These are phyloP conservation scores for Platorchestia sp. DNA, from an alignment of 1,140 invertebrate species.

Conservation along the genomic window DNA sequence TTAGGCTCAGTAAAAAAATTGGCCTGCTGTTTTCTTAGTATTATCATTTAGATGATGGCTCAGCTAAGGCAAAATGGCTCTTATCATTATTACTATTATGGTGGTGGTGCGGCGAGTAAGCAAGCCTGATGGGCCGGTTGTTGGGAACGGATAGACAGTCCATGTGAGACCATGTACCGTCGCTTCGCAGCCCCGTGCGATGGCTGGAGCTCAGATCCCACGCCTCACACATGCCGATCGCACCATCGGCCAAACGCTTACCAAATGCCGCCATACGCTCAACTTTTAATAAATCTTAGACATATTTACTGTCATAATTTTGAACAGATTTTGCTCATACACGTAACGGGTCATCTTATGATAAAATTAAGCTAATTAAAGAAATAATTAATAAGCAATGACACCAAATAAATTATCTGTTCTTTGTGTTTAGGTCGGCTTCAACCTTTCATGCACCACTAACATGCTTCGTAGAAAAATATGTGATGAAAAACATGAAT, in stretches of 20 bases:
- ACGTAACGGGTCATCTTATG: background rate
- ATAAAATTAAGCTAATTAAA: background rate
- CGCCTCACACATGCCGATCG: constrained; percentile 35
- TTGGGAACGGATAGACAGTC: constrained; percentile 40
- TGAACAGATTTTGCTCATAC: background rate
- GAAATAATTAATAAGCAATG: background rate
- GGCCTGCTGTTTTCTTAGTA: constrained; percentile 22
- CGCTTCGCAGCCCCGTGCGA: constrained; percentile 12
- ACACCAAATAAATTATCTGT: background rate
- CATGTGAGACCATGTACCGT: constrained; percentile 50
- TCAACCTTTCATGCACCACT: constrained; percentile 28
- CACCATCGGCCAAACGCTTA: constrained; percentile 44
- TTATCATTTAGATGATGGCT: constrained; percentile 39
- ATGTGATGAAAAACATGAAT: constrained; percentile 13
- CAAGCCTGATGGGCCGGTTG: constrained; percentile 47
- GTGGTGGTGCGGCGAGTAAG: constrained; percentile 45
- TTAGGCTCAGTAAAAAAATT: background rate
- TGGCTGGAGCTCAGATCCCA: constrained; percentile 33
- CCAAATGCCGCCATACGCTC: constrained; percentile 29
- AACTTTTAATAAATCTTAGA: background rate
- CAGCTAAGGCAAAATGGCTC: constrained; percentile 19
- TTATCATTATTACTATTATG: constrained; percentile 54
- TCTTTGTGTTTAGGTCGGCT: constrained; percentile 32
- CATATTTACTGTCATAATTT: background rate
- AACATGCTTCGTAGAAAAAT: constrained; percentile 45